Evolutionary conservation across 2,113 vertebrate species (phyloP), one percentile per base, ranked within the genome.

Genomic region (Myiagra hebetior): DNA sequence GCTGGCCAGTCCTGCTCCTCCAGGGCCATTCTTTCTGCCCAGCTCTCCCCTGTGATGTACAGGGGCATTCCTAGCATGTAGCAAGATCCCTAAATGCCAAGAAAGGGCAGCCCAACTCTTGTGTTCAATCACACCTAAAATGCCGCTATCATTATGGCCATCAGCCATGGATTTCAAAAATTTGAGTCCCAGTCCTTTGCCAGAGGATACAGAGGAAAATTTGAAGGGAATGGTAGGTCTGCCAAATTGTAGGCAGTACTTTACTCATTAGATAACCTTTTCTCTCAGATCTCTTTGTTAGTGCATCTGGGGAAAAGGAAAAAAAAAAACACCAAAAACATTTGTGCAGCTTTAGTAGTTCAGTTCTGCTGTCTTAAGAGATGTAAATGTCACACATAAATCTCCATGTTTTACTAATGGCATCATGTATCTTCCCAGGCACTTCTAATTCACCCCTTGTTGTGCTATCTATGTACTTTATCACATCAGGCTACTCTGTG

Each of bases 381-480:
- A 87, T 39, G 55, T 77, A 90, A 59, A 67, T 14, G 39, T 72
- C 85, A 84, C 69, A 39, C 75, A 96, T 87, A 93, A 97, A 97
- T 96, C 85, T 76, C 19, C 79, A 17, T 20, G 55, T 81, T 91
- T 95, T 84, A 86, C 90, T 94, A 96, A 95, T 88, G 68, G 67
- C 64, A 88, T 74, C 85, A 37, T 91, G 23, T 24, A 80, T 96
- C 87, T 92, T 93, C 55, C 76, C 73, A 84, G 75, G 72, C 90
- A 88, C 37, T 86, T 67, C 75, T 70, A 94, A 86, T 70, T 91
- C 68, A 63, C 46, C 49, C 67, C 62, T 88, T 33, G 39, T 41
- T 88, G 82, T 65, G 47, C 56, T 93, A 94, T 95, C 93, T 88
- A 23, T 44, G 84, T 77, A 84, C 59, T 95, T 96, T 74, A 95